Evolutionary conservation across 2,888 invertebrate genomes (phyloP), one percentile per base, ranked within the genome.

Genomic region (Hypsopygia costalis): DNA sequence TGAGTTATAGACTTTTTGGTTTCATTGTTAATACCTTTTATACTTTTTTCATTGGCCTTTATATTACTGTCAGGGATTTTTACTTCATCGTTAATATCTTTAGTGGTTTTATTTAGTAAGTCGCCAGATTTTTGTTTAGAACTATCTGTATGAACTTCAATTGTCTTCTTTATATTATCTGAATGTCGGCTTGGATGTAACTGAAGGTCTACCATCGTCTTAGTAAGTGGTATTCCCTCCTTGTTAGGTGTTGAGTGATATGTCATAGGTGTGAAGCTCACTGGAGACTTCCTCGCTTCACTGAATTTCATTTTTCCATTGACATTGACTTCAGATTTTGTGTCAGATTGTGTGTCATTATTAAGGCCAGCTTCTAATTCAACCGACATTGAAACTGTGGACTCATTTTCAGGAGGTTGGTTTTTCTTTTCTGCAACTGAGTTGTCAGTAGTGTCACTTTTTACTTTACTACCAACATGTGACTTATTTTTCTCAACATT

Each of bases 201-300:
- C 29, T 87, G 87, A 52, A 74, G 73, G 39, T 88, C 79, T 2
- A 88, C 85, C 87, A 86, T 87, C 1, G 77, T 85, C 59, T 88
- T 88, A 16, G 87, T 87, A 8, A 87, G 63, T 28, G 87, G 87
- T 47, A 78, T 81, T 11, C 81, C 79, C 53, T 87, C 87, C 63
- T 87, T 87, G 47, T 80, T 88, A 25, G 87, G 85, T 27, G 87
- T 87, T 41, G 88, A 88, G 51, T 86, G 86, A 62, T 68, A 85
- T 44, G 83, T 77, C 81, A 86, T 80, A 9, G 81, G 80, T 33
- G 77, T 83, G 45, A 73, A 82, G 50, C 75, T 78, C 32, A 88
- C 61, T 10, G 87, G 86, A 35, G 88, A 85, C 55, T 85, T 86
- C 20, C 80, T 67, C 29, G 78, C 73, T 58, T 87, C 87, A 65